These are phyloP conservation scores for Trichopria drosophilae DNA, from an alignment of 2,888 invertebrate genomes.

Conservation along the genomic window DNA sequence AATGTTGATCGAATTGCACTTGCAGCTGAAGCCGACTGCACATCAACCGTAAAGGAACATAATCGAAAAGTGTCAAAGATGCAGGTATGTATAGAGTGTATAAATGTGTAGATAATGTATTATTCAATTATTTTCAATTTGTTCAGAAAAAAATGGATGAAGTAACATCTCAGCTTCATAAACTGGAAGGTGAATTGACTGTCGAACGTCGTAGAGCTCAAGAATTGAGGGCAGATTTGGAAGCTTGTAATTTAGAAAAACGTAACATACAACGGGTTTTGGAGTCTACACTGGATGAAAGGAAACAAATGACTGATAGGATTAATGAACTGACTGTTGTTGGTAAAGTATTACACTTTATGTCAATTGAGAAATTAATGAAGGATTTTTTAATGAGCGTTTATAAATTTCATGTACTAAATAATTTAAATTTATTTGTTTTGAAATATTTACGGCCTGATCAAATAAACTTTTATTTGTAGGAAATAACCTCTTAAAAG, in stretches of 20 bases:
- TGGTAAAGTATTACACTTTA: no score
- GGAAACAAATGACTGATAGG: conserved; percentile 62
- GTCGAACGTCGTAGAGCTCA: conserved; percentile 59
- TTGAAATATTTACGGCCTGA: no score
- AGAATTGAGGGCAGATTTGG: conserved; percentile 59
- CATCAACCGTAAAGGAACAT: conserved; percentile 67
- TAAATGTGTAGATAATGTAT: neutral
- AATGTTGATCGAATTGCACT: conserved; percentile 76
- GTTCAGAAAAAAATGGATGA: conserved; percentile 60
- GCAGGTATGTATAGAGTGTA: conserved; percentile 46
- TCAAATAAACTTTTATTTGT: no score
- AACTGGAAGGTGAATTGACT: conserved; percentile 59
- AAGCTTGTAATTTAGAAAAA: conserved; percentile 63
- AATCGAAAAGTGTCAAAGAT: conserved; percentile 59
- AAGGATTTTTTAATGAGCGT: no score
- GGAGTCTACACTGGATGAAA: conserved; percentile 63
- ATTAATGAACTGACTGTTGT: conserved; percentile 66
- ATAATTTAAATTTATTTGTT: no score
- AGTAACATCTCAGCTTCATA: conserved; percentile 58
- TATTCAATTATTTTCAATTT: conserved; percentile 9
- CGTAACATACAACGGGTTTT: conserved; percentile 64
- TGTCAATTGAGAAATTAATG: conserved; percentile 1
- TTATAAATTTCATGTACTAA: no score
- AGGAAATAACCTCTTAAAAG: no score
- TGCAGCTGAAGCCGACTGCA: conserved; percentile 76